A percentile compares a stretch with the other conserved stretches of the same genome.
Conservation (phyloP, 2,797 vertebrate species). For the Lepidocolaptes lacrymiger region DNA sequence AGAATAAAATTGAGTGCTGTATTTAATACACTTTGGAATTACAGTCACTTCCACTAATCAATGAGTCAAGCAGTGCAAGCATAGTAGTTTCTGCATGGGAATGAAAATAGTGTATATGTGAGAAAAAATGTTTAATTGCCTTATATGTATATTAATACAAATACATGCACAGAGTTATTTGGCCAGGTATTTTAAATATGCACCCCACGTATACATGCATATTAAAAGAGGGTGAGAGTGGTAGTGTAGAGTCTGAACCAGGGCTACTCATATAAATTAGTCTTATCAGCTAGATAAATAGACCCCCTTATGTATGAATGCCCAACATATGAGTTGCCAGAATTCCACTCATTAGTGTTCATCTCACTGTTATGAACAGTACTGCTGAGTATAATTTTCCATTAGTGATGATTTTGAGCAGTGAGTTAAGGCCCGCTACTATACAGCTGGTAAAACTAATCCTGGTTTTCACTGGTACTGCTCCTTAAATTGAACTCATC, state of each 20-base stretch:
- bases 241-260: background rate
- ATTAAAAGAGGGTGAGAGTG: background rate
- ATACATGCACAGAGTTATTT: background rate
- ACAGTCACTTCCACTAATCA: background rate
- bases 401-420: background rate
- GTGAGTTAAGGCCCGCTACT: background rate
- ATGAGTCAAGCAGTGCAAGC: background rate
- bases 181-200: background rate
- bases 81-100: background rate
- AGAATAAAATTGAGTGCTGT: background rate
- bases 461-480: background rate
- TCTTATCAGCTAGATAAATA: background rate
- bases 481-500: background rate
- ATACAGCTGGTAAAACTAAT: background rate
- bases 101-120: background rate
- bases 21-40: background rate
- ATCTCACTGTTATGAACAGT: background rate
- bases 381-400: background rate
- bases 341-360: background rate
- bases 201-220: rapidly evolving
- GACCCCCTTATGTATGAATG: background rate
- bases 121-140: background rate
- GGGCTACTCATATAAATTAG: background rate
- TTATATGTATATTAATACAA: background rate
- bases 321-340: background rate